Percentiles rank a stretch among this genome's conserved stretches.
Conservation (phyloP, 2,113 vertebrate species). For the Corydoras sp. region DNA sequence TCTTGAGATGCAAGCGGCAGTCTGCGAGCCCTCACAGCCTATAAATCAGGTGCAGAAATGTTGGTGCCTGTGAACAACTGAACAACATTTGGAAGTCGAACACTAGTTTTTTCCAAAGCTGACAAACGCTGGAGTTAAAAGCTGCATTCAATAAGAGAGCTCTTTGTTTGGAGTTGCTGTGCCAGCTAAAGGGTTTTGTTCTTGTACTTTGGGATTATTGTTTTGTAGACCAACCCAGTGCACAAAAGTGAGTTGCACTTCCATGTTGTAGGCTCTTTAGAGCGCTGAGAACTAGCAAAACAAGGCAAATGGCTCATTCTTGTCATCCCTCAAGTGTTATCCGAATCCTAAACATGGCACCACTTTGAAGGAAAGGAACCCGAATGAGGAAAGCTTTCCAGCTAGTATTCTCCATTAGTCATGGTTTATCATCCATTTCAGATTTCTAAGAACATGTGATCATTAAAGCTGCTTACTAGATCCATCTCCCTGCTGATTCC, state of each 20-base stretch:
- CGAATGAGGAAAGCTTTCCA: not conserved
- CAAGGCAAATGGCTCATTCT: not conserved
- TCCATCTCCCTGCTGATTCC: constrained; percentile 31
- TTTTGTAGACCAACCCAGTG: constrained; percentile 5
- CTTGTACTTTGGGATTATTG: constrained; percentile 10
- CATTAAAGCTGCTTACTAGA: constrained; percentile 9
- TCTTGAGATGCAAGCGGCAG: constrained; percentile 6
- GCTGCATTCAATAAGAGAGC: not conserved
- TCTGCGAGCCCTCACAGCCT: not conserved
- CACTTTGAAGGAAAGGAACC: not conserved
- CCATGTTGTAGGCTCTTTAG: not conserved
- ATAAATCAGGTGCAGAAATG: constrained; percentile 8
- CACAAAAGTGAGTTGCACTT: not conserved
- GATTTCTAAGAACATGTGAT: constrained; percentile 2
- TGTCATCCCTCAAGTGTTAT: constrained; percentile 2
- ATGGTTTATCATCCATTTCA: constrained; percentile 10
- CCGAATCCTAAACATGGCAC: not conserved
- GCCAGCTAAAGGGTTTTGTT: constrained; percentile 3
- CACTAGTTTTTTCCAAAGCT: not conserved
- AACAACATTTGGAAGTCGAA: not conserved
- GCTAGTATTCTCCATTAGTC: constrained; percentile 1
- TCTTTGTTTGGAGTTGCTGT: constrained; percentile 9
- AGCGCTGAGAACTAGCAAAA: constrained; percentile 3
- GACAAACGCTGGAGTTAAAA: not conserved
- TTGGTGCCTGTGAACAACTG: not conserved